Evolutionary conservation across 1,140 invertebrate species (phyloP).

Genomic region (Drosophila sulfurigaster): DNA sequence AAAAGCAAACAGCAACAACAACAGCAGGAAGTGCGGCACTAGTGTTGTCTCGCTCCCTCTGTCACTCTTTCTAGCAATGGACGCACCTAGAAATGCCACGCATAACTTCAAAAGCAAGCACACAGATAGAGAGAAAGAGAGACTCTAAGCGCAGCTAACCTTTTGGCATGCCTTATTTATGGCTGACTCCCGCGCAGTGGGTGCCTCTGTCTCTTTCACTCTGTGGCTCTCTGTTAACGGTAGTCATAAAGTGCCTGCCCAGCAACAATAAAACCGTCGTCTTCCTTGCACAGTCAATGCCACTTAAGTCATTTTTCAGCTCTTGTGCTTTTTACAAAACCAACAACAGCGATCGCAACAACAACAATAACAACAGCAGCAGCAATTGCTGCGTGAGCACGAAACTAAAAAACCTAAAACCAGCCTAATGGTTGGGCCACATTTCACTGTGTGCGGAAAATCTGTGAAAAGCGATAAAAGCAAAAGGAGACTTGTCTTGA

Average conservation of each 20-base stretch:
- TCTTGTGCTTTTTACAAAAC: constrained; percentile 31
- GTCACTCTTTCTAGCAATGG: not conserved
- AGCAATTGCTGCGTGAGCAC: constrained; percentile 27
- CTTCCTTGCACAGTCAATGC: constrained; percentile 39
- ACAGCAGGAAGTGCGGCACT: constrained; percentile 54
- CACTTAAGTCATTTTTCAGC: constrained; percentile 60
- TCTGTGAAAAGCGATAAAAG: constrained; percentile 80
- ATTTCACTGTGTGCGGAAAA: constrained; percentile 62
- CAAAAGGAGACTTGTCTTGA: constrained; percentile 44
- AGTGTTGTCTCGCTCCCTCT: not conserved
- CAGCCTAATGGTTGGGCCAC: constrained; percentile 19
- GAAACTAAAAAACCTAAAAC: constrained; percentile 39
- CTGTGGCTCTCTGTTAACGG: constrained; percentile 53
- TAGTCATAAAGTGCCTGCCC: constrained; percentile 68
- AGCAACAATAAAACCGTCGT: constrained; percentile 57
- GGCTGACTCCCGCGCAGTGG: constrained; percentile 46
- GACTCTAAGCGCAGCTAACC: constrained; percentile 31
- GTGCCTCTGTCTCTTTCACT: not conserved
- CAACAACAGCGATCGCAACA: constrained; percentile 12
- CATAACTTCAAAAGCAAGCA: constrained; percentile 28
- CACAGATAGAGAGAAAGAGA: not conserved
- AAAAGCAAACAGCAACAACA: constrained; percentile 23
- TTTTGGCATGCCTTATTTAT: constrained; percentile 58
- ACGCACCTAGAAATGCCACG: constrained; percentile 40
- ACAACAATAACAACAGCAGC: constrained; percentile 12